These are phyloP conservation scores for Melikaiella ostensackeni DNA, from an alignment of 2,888 invertebrate genomes.

Conservation along the genomic window DNA sequence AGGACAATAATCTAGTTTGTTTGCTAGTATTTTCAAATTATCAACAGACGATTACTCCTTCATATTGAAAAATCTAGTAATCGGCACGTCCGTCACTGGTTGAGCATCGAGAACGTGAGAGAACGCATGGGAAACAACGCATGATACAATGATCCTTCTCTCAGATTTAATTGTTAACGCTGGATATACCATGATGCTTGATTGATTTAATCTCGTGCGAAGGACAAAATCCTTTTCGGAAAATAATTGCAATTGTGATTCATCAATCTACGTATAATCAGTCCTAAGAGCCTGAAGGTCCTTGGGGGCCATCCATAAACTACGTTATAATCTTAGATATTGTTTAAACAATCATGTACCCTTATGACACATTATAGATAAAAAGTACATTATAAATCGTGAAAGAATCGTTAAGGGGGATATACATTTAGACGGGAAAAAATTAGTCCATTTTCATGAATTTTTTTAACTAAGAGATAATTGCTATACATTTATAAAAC, in stretches of 20 bases:
- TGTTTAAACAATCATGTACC: too few species aligned
- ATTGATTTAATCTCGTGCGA: conserved; percentile 32
- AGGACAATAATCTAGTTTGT: too few species aligned
- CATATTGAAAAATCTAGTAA: conserved; percentile 11
- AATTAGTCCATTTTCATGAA: too few species aligned
- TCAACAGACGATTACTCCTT: not conserved
- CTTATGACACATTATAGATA: too few species aligned
- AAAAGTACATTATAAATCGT: too few species aligned
- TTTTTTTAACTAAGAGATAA: too few species aligned
- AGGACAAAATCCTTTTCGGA: conserved; percentile 24
- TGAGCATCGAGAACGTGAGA: conserved; percentile 37
- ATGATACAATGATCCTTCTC: conserved; percentile 34
- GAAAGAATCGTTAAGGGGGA: too few species aligned
- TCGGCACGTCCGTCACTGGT: conserved; percentile 20
- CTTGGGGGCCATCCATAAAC: too few species aligned
- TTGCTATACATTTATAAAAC: too few species aligned
- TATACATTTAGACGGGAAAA: too few species aligned
- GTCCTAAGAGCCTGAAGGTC: not conserved
- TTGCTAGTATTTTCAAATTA: too few species aligned
- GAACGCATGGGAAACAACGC: conserved; percentile 29
- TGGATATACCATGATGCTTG: conserved; percentile 11
- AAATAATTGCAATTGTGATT: conserved; percentile 15
- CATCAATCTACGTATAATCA: not conserved
- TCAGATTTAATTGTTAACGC: conserved; percentile 16
- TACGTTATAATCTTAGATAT: too few species aligned